Evolutionary conservation across 2,888 invertebrate species (phyloP).

Genomic region (Flexamia atlantica): DNA sequence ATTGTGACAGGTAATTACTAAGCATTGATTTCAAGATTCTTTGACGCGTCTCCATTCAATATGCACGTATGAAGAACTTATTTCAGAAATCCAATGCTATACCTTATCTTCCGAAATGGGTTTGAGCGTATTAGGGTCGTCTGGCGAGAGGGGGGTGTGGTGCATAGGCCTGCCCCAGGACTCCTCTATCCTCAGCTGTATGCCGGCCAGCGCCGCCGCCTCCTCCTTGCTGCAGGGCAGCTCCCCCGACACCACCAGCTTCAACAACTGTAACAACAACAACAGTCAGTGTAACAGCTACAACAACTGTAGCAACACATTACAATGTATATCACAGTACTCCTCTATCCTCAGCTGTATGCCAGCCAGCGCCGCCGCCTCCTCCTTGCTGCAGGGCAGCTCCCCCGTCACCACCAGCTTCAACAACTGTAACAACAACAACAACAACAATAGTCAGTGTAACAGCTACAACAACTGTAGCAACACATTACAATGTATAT

Average conservation of each 20-base stretch:
- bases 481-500: too few species aligned
- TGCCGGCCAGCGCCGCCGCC: constrained; percentile 80
- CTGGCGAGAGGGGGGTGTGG: constrained; percentile 69
- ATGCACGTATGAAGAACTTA: too few species aligned
- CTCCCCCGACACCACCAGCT: constrained; percentile 78
- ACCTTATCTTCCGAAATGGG: constrained; percentile 73
- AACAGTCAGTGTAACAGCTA: constrained; percentile 12
- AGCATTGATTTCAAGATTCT: too few species aligned
- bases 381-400: constrained; percentile 80
- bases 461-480: too few species aligned
- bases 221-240: constrained; percentile 81
- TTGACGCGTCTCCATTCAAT: too few species aligned
- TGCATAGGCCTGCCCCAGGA: constrained; percentile 74
- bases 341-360: constrained; percentile 81
- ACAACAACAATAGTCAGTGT: too few species aligned
- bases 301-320: neutral
- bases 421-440: too few species aligned
- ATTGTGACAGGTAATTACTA: too few species aligned
- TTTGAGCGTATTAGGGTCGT: constrained; percentile 71
- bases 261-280: constrained; percentile 77
- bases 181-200: constrained; percentile 80
- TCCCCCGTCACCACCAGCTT: too few species aligned
- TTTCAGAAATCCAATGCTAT: too few species aligned
- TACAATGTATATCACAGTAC: constrained; percentile 67
- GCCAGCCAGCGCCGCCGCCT: constrained; percentile 80